Evolutionary conservation across 1,140 invertebrate species (phyloP).

Genomic region (Drosophila melanogaster): Release_6_plus_ISO1_MT NC_004354.4:17326501-17327000

Average conservation of each 20-base stretch:
- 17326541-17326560: too few species aligned
- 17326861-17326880: constrained; percentile 3
- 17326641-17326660: background rate
- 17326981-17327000: constrained; percentile 3
- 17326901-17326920: constrained; percentile 69
- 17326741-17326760: too few species aligned
- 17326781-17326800: too few species aligned
- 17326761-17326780: too few species aligned
- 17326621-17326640: background rate
- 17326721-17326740: too few species aligned
- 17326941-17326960: constrained; percentile 30
- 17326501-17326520: constrained; percentile 9
- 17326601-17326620: too few species aligned
- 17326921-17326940: constrained; percentile 74
- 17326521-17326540: background rate
- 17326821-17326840: constrained; percentile 5
- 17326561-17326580: background rate
- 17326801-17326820: too few species aligned
- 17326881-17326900: constrained; percentile 76
- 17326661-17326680: too few species aligned
- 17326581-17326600: too few species aligned
- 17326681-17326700: too few species aligned
- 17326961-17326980: constrained; percentile 32
- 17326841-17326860: background rate
- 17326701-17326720: too few species aligned